Conservation (phyloP, 2,113 vertebrate species). For the Ptilorrhoa leucosticta region DNA sequence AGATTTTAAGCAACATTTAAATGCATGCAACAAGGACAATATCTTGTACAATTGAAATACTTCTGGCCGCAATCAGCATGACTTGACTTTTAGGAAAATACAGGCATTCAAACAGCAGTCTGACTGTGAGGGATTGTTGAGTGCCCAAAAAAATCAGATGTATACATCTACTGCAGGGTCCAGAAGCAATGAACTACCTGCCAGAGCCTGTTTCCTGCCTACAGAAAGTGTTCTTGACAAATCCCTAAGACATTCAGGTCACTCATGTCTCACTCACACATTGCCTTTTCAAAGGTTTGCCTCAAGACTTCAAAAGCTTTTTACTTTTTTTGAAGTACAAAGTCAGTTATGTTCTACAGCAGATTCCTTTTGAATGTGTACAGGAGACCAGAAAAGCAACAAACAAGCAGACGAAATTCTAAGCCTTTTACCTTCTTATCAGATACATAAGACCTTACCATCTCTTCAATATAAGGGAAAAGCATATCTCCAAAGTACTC, state of each 20-base stretch:
- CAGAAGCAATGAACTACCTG: not conserved
- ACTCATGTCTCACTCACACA: not conserved
- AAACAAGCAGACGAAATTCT: not conserved
- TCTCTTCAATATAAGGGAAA: conserved; percentile 94
- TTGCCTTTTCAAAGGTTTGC: not conserved
- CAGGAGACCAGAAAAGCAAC: conserved; percentile 52
- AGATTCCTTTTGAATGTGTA: conserved; percentile 50
- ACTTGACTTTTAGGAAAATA: not conserved
- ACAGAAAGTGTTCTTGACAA: not conserved
- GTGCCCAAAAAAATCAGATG: not conserved
- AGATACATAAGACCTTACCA: conserved; percentile 78
- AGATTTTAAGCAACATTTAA: not conserved
- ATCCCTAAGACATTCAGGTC: not conserved
- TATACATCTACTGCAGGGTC: not conserved
- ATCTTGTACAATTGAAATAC: not conserved
- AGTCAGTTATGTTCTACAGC: conserved; percentile 63
- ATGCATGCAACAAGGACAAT: not conserved
- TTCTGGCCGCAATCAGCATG: not conserved
- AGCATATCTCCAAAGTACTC: conserved; percentile 96
- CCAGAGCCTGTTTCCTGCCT: not conserved
- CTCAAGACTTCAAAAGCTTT: not conserved
- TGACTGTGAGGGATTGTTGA: not conserved
- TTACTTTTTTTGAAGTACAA: not conserved
- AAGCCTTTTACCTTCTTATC: not conserved
- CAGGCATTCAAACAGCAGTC: not conserved